phyloP scores from a whole-genome alignment of 2,888 invertebrate species.

The Opisthograptis luteolata region DNA sequence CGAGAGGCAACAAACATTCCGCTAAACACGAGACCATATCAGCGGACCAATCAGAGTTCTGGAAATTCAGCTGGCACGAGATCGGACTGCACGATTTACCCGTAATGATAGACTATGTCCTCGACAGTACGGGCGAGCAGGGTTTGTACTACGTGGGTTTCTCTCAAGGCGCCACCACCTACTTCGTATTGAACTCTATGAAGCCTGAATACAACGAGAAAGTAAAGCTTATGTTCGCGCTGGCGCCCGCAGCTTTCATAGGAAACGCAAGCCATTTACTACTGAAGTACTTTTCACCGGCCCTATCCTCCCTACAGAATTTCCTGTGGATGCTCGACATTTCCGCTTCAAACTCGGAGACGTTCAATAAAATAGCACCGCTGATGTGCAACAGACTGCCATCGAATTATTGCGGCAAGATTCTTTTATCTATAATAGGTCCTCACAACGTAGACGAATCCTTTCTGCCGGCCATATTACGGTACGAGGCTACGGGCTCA shows the following conservation, averaged over 20 bases:
- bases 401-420: slow-evolving; percentile 52
- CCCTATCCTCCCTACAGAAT: slow-evolving; percentile 45
- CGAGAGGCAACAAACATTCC: slow-evolving; percentile 87
- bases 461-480: slow-evolving; percentile 83
- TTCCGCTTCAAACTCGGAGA: slow-evolving; percentile 50
- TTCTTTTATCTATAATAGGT: slow-evolving; percentile 54
- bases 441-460: slow-evolving; percentile 63
- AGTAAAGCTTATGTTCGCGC: slow-evolving; percentile 79
- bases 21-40: slow-evolving; percentile 51
- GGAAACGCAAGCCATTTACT: slow-evolving; percentile 36
- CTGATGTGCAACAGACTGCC: slow-evolving; percentile 50
- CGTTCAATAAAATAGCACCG: slow-evolving; percentile 51
- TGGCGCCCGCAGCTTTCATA: slow-evolving; percentile 75
- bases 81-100: slow-evolving; percentile 89
- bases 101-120: slow-evolving; percentile 87
- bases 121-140: slow-evolving; percentile 71
- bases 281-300: slow-evolving; percentile 56
- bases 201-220: slow-evolving; percentile 83
- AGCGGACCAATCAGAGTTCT: slow-evolving; percentile 49
- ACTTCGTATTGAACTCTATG: slow-evolving; percentile 82
- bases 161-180: slow-evolving; percentile 86
- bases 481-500: slow-evolving; percentile 85
- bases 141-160: slow-evolving; percentile 88
- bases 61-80: slow-evolving; percentile 88
- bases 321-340: slow-evolving; percentile 47